Evolutionary conservation across 2,888 invertebrate genomes (phyloP), one percentile per base, ranked within the genome.

Genomic region (Conchocele bisecta): DNA sequence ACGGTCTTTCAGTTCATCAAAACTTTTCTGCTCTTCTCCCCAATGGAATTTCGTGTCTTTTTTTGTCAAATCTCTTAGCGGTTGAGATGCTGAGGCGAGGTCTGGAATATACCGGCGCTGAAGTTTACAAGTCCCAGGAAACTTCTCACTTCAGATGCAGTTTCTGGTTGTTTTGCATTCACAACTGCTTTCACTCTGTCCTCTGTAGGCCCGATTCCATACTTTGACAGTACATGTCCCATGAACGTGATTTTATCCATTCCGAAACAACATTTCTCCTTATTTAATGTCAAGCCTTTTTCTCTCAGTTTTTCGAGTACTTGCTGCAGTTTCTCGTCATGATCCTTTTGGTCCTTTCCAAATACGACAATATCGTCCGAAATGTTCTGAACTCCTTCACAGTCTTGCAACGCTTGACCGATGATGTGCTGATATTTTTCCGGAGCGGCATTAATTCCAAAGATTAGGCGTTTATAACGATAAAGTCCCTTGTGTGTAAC

Each of bases 341-440:
- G 79, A 35, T 72, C 71, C 20, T 60, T 42, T 50, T 59, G 50
- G 20, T 41, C 54, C 3, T 15, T 3, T 33, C 63, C 72, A 37
- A 64, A 46, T 11, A 80, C 42, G 2, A 81, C 58, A 17, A 79
- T 71, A 50, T 80, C 71, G 56, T 80, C 79, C 11, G 66, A 65
- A 5, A 77, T 75, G 35, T 73, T 80, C 22, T 51, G 48, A 13
- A 66, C 76, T 9, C 70, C 71, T 35, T 50, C 63, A 35, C 42
- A 56, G 29, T 56, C 70, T 31, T 69, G 42, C 13, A 79, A 56
- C n/a, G 73, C 57, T 44, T 75, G 70, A 1, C 46, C 33, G 7
- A 79, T 63, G 1, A 74, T 42, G 17, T 75, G 58, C 15, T 79
- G 70, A 53, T 75, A 79, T 22, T 58, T 63, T 46, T 79, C 79